phyloP scores from a whole-genome alignment of 2,888 invertebrate genomes.

The Augiades crinisus region DNA sequence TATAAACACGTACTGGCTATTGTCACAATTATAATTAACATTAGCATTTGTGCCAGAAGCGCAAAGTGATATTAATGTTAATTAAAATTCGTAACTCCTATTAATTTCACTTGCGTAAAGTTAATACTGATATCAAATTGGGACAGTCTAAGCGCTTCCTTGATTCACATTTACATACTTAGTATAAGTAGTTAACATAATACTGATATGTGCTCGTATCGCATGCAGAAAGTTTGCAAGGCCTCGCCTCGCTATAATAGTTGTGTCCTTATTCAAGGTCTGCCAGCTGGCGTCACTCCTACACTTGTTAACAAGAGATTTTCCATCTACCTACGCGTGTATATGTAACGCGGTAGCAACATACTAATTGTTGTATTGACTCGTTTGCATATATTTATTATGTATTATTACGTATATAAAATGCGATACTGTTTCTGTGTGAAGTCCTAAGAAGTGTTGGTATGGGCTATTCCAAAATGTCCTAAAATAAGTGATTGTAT shows the following conservation, averaged over 20 bases:
- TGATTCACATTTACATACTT: constrained; percentile 11
- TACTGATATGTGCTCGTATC: constrained; percentile 37
- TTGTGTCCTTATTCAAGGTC: constrained; percentile 72
- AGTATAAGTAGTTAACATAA: constrained; percentile 23
- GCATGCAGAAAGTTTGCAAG: constrained; percentile 65
- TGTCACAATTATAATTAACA: constrained; percentile 9
- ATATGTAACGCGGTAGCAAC: constrained; percentile 15
- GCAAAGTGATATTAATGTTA: constrained; percentile 1
- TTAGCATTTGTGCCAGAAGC: not conserved
- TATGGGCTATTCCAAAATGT: too few species aligned
- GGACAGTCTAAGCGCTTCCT: constrained; percentile 12
- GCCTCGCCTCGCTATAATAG: constrained; percentile 72
- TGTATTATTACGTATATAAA: not conserved
- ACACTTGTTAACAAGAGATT: constrained; percentile 65
- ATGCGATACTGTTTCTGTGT: not conserved
- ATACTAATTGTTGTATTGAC: constrained; percentile 9
- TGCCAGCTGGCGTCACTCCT: constrained; percentile 68
- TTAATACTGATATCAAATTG: constrained; percentile 6
- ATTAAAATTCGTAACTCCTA: constrained; percentile 2
- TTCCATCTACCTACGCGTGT: constrained; percentile 41
- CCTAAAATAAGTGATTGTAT: too few species aligned
- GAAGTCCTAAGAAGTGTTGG: too few species aligned
- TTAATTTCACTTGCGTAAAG: not conserved
- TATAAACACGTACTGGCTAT: not conserved
- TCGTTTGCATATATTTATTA: not conserved